Evolutionary conservation across 2,113 vertebrate species (phyloP).

Genomic region (Cephalophus harveyi): DNA sequence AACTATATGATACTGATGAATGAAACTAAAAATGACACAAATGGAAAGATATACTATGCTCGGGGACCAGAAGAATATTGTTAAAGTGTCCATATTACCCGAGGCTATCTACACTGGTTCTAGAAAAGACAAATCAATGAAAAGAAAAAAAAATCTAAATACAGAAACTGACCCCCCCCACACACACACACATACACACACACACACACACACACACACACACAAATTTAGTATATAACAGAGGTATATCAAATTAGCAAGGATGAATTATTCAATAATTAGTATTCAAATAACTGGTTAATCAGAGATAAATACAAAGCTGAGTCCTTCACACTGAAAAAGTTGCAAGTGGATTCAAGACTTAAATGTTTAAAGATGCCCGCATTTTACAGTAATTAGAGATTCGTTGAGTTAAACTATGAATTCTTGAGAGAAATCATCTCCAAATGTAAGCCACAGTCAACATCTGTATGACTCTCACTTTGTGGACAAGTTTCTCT

Average conservation of each 20-base stretch:
- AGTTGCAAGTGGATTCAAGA: not conserved
- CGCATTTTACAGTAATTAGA: not conserved
- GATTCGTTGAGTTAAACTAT: not conserved
- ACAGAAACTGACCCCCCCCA: not conserved
- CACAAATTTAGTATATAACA: not conserved
- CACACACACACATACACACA: not conserved
- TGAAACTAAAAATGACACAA: not conserved
- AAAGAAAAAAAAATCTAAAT: not conserved
- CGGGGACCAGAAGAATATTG: not conserved
- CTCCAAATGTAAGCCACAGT: not conserved
- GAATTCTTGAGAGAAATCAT: not conserved
- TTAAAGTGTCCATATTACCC: not conserved
- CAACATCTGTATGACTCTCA: not conserved
- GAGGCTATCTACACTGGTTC: not conserved
- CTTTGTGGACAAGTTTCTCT: not conserved
- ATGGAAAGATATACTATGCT: not conserved
- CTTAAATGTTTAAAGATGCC: not conserved
- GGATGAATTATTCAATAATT: not conserved
- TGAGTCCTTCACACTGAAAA: not conserved
- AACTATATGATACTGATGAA: not conserved
- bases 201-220: not conserved
- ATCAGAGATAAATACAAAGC: not conserved
- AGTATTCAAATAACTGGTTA: not conserved
- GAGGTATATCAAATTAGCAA: not conserved
- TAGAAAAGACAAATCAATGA: not conserved